These are phyloP conservation scores for Tenualosa thibaudeaui DNA, from an alignment of 2,797 vertebrate genomes.

Conservation along the genomic window DNA sequence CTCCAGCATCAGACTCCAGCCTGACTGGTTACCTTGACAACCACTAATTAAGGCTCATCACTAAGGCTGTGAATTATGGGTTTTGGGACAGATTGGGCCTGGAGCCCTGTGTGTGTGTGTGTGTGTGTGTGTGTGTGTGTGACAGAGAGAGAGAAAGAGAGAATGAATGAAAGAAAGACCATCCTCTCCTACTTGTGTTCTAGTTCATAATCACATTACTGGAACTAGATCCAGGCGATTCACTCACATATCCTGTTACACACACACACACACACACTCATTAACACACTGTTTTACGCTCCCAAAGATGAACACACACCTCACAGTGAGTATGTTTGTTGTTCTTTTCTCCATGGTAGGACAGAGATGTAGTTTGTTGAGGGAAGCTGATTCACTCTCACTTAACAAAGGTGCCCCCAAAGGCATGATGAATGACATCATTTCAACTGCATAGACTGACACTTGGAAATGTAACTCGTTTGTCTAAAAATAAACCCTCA, in stretches of 20 bases:
- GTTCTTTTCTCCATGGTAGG: no score
- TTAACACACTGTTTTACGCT: not conserved
- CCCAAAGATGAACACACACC: no score
- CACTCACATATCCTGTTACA: not conserved
- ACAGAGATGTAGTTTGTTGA: no score
- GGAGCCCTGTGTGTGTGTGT: conserved; percentile 5
- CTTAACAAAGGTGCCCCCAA: no score
- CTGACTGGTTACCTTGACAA: conserved; percentile 30
- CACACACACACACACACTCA: not conserved
- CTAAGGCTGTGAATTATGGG: conserved; percentile 36
- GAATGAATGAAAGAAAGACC: no score
- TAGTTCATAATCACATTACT: not conserved
- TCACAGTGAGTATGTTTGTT: no score
- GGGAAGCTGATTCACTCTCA: no score
- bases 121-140: conserved; percentile 3
- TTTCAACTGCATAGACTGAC: no score
- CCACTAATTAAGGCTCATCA: conserved; percentile 46
- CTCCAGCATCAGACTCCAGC: not conserved
- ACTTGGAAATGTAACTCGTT: no score
- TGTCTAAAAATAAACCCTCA: no score
- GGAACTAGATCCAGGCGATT: not conserved
- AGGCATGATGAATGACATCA: no score
- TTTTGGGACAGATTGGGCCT: conserved; percentile 6
- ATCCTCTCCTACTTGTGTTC: no score
- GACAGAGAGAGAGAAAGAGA: not conserved